Percentiles rank a stretch among this genome's conserved stretches.
These are phyloP conservation scores for Limnephilus rhombicus DNA, from an alignment of 2,888 invertebrate genomes.

Conservation along the genomic window DNA sequence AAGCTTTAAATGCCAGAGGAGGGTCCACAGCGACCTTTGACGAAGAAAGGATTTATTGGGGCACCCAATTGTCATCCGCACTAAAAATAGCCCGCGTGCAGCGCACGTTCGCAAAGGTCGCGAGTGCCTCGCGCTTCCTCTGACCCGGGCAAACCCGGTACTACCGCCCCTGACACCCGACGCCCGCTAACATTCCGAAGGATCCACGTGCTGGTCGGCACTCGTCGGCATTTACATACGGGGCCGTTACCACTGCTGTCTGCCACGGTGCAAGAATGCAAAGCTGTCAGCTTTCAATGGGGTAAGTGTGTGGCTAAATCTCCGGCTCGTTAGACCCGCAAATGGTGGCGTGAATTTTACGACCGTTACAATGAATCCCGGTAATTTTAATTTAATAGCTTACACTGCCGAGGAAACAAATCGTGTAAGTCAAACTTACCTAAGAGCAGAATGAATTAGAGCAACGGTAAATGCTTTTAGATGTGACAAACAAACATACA, in stretches of 20 bases:
- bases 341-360: background rate
- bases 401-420: background rate
- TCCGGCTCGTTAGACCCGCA: background rate
- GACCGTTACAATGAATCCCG: background rate
- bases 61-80: background rate
- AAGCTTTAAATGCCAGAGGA: background rate
- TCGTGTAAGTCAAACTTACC: background rate
- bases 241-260: background rate
- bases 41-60: background rate
- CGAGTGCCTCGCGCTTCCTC: background rate
- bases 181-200: background rate
- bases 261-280: background rate
- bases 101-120: slow-evolving; percentile 3
- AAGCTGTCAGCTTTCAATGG: background rate
- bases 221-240: no score
- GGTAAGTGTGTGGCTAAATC: background rate
- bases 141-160: background rate
- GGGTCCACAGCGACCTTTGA: background rate
- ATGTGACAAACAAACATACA: background rate
- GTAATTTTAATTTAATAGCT: background rate
- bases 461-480: background rate
- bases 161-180: no score
- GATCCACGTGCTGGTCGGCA: background rate
- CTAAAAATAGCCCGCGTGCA: background rate
- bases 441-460: background rate